Evolutionary conservation across 2,797 vertebrate species (phyloP).

Genomic region (Euphonia xanthogaster): DNA sequence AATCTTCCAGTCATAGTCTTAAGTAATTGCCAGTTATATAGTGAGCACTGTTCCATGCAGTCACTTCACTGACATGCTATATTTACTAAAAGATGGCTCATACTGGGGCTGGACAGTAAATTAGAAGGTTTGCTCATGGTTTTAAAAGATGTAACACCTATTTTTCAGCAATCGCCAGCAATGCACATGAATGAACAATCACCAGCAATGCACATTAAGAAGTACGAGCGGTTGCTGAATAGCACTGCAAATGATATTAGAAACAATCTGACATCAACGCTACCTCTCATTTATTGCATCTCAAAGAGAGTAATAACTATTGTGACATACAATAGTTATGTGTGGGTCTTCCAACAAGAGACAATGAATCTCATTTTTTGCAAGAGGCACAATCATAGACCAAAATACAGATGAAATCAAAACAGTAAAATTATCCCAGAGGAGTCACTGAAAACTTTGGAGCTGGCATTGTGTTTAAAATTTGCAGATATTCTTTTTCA

Average conservation of each 20-base stretch:
- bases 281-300: constrained; percentile 26
- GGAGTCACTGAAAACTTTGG: neutral
- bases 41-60: neutral
- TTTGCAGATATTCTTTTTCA: neutral
- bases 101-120: neutral
- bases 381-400: neutral
- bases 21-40: neutral
- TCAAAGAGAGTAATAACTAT: constrained; percentile 46
- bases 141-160: constrained; percentile 31
- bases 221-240: constrained; percentile 17
- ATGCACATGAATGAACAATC: neutral
- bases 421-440: neutral
- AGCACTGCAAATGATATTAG: constrained; percentile 6
- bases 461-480: neutral
- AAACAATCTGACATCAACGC: constrained; percentile 25
- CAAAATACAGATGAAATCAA: neutral
- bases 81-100: neutral
- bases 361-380: neutral
- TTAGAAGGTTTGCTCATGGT: neutral
- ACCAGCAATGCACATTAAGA: neutral
- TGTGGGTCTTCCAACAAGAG: constrained; percentile 17
- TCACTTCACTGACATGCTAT: neutral
- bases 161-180: neutral
- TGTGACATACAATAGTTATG: constrained; percentile 48
- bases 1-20: neutral